Percentiles rank a stretch among this genome's conserved stretches.
Conservation (phyloP, 2,113 vertebrate species). For the Calidris pygmaea region DNA sequence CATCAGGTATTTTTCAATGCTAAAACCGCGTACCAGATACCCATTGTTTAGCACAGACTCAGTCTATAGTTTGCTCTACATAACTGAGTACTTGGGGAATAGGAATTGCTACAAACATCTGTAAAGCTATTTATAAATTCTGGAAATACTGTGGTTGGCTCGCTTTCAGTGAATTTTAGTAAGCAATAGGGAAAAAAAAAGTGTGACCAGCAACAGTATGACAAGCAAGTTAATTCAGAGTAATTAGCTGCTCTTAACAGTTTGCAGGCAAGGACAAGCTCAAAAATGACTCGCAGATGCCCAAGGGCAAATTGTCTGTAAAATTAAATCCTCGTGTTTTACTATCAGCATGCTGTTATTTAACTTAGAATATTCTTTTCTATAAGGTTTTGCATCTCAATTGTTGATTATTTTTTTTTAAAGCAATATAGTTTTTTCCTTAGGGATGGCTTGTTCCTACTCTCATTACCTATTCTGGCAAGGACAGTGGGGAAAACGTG, state of each 20-base stretch:
- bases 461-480: background rate
- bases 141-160: background rate
- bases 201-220: background rate
- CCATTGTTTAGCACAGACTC: background rate
- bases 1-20: background rate
- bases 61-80: background rate
- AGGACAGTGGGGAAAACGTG: background rate
- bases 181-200: background rate
- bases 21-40: background rate
- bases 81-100: background rate
- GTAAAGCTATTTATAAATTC: background rate
- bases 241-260: background rate
- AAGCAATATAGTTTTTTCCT: background rate
- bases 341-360: background rate
- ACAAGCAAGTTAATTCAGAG: background rate
- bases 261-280: background rate
- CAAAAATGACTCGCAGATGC: background rate
- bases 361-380: background rate
- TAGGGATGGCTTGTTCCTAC: background rate
- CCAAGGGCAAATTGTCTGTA: background rate
- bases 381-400: background rate
- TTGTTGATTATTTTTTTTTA: background rate
- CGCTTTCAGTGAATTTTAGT: background rate
- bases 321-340: background rate
- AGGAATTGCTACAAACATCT: background rate